phyloP scores from a whole-genome alignment of 2,888 invertebrate species.

The Pyrochroa serraticornis region DNA sequence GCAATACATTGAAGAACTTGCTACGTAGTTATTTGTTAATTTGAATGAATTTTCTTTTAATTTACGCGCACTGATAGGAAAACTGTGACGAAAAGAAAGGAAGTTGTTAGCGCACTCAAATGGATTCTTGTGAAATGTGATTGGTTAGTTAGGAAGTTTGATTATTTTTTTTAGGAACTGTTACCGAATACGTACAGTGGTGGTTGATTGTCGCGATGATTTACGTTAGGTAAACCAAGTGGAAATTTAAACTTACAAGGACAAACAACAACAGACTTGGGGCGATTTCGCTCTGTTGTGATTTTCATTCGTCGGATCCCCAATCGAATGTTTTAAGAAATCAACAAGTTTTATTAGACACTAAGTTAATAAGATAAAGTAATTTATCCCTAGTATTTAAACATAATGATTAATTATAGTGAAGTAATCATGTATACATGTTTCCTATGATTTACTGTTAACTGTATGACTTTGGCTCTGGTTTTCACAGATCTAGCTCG shows the following conservation, averaged over 20 bases:
- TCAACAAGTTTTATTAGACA: constrained; percentile 46
- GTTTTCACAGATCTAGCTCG: constrained; percentile 24
- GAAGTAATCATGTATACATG: constrained; percentile 56
- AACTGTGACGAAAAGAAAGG: neutral
- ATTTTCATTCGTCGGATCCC: constrained; percentile 11
- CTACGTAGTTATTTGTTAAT: constrained; percentile 5
- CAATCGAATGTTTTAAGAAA: constrained; percentile 35
- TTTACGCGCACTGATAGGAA: constrained; percentile 14
- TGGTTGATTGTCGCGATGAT: constrained; percentile 10
- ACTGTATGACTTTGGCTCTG: constrained; percentile 49
- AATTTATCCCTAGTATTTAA: constrained; percentile 57
- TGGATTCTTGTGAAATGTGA: constrained; percentile 27
- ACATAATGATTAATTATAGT: constrained; percentile 53
- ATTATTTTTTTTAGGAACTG: constrained; percentile 8
- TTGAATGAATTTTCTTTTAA: constrained; percentile 6
- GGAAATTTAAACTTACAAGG: neutral
- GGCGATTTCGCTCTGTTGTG: constrained; percentile 44
- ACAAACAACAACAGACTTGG: constrained; percentile 43
- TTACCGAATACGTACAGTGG: constrained; percentile 15
- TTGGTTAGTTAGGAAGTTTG: constrained; percentile 10
- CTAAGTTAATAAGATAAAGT: constrained; percentile 52
- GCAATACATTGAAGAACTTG: constrained; percentile 74
- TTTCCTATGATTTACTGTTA: constrained; percentile 54
- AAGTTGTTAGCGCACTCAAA: constrained; percentile 1
- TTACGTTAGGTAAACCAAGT: constrained; percentile 3